Base-by-base conservation (phyloP, 2,888 invertebrate species). In the Ptychoptera contaminata region DNA sequence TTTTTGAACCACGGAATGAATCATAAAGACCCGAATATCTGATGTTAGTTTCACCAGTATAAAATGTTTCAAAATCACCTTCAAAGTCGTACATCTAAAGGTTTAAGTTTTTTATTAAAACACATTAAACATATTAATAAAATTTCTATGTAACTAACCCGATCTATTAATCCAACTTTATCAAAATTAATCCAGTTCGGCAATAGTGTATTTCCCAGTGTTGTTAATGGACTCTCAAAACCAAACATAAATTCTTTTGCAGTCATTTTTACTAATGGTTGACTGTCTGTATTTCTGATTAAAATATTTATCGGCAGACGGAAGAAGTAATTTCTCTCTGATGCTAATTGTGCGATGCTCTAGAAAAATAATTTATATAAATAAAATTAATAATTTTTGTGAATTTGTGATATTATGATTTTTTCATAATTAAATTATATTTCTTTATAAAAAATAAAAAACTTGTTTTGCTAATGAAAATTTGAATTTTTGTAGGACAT, bases 171-270 rank as follows among this genome's bases (percentile, higher is more conserved):
- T 1, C 91, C 91, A 10, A 92, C 74, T 55, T 84, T 86, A 54
- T 90, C 84, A 58, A 88, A 90, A 46, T 76, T 78, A 45, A 90
- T 85, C 82, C 88, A 90, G 10, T 77, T 74, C 0, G 87, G 84
- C 67, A 90, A 65, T 53, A 90, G 73, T 14, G 78, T 79, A 61
- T 90, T 85, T 0, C 90, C 90, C 44, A 91, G 61, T 1, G 82
- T 81, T 63, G 91, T 80, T 46, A 91, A 67, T 3, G 82, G 69
- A n/a, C 85, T 83, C 51, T 79, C 67, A 65, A 84, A 87, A 0
- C 88, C 88, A 67, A 90, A 90, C 84, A 91, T 85, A 61, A 90
- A 86, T 60, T 90, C 87, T 48, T 65, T 74, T 0, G 90, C 88
- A 0, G 86, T 85, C 80, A 87, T 85, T 56, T 72, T 67, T 4